Percentiles rank a stretch among this genome's conserved stretches.
Evolutionary conservation across 2,888 invertebrate species (phyloP).

Genomic region (Thera britannica): DNA sequence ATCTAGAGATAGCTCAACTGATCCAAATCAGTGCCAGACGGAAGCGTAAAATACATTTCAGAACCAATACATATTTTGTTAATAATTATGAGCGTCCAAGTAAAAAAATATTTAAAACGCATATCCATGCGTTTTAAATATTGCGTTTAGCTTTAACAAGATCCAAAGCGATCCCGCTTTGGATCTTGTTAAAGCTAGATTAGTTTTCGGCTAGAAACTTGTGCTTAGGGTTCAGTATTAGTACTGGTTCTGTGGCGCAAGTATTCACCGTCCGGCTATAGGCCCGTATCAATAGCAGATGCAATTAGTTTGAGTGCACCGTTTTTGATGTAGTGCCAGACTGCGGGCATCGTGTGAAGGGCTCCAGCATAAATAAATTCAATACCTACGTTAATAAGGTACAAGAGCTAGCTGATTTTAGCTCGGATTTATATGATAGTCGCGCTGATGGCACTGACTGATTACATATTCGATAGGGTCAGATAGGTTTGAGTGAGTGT

Average conservation of each 20-base stretch:
- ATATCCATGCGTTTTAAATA: too few species aligned
- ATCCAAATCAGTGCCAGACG: too few species aligned
- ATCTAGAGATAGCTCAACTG: too few species aligned
- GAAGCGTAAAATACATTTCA: too few species aligned
- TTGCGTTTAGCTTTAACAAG: too few species aligned
- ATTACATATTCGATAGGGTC: conserved; percentile 29
- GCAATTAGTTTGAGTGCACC: conserved; percentile 84
- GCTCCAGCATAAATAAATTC: conserved; percentile 68
- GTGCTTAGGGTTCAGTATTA: conserved; percentile 4
- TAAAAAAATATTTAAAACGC: too few species aligned
- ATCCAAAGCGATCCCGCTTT: too few species aligned
- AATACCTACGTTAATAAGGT: conserved; percentile 54
- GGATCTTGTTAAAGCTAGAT: not conserved
- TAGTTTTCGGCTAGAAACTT: not conserved
- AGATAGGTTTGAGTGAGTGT: not conserved
- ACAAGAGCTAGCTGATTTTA: conserved; percentile 52
- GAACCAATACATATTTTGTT: too few species aligned
- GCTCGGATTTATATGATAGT: conserved; percentile 43
- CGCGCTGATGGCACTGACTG: conserved; percentile 15
- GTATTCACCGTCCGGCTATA: conserved; percentile 58
- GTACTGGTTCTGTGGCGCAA: conserved; percentile 28
- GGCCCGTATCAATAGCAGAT: conserved; percentile 77
- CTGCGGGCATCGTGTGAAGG: conserved; percentile 63
- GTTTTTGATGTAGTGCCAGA: conserved; percentile 81
- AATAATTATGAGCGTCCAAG: too few species aligned